These are phyloP conservation scores for Xerus inauris DNA, from an alignment of 2,113 vertebrate genomes.

Conservation along the genomic window DNA sequence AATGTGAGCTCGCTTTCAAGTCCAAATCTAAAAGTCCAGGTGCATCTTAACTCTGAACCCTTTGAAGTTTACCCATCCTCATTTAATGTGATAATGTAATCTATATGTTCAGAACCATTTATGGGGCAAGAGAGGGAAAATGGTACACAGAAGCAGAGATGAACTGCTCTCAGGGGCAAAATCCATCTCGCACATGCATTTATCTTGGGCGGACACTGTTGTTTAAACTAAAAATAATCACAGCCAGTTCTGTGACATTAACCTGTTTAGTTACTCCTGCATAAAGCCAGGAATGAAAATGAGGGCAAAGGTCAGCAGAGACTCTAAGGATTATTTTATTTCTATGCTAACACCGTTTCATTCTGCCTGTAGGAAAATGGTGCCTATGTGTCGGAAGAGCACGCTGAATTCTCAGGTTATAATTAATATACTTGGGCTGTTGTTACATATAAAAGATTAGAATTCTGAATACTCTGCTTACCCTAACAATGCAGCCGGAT, in stretches of 20 bases:
- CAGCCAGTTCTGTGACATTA: constrained; percentile 65
- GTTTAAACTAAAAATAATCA: constrained; percentile 70
- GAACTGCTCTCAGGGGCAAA: constrained; percentile 54
- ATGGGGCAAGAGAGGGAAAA: constrained; percentile 43
- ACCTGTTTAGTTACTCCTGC: constrained; percentile 69
- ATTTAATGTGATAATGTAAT: constrained; percentile 65
- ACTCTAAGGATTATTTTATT: constrained; percentile 57
- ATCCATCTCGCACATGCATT: constrained; percentile 31
- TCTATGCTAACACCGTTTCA: constrained; percentile 33
- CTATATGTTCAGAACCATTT: constrained; percentile 59
- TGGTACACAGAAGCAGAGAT: background rate
- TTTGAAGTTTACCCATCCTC: constrained; percentile 63
- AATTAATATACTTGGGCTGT: constrained; percentile 65
- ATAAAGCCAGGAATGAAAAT: constrained; percentile 60
- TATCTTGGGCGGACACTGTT: constrained; percentile 67
- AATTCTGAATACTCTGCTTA: background rate
- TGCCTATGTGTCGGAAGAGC: background rate
- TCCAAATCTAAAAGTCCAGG: constrained; percentile 48
- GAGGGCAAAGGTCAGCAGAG: constrained; percentile 49
- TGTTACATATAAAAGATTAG: background rate
- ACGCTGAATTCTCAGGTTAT: constrained; percentile 52
- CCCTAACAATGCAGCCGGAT: constrained; percentile 32
- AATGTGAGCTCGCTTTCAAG: constrained; percentile 64
- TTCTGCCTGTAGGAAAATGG: constrained; percentile 27
- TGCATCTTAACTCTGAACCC: constrained; percentile 23